Evolutionary conservation across 64 coral and sea anemone species (phyloP).

Genomic region (Montipora cactus): DNA sequence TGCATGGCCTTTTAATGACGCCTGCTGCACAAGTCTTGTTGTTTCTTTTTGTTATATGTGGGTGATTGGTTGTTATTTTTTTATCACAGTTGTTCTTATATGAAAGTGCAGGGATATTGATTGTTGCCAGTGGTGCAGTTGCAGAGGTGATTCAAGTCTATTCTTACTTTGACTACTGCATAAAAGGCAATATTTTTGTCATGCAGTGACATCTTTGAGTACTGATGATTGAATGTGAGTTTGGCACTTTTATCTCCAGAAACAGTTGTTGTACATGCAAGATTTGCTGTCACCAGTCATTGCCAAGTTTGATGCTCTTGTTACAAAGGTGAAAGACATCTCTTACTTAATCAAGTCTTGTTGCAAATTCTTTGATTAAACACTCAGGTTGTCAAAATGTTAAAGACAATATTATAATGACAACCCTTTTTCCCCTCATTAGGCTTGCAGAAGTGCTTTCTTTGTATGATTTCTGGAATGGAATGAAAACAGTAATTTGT

Average conservation of each 20-base stretch:
- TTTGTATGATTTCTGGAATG: too few species aligned
- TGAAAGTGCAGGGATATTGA: conserved; percentile 96
- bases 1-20: too few species aligned
- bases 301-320: conserved; percentile 77
- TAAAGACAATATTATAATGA: too few species aligned
- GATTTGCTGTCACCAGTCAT: conserved; percentile 86
- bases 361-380: too few species aligned
- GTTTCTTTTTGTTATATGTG: not conserved
- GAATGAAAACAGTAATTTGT: not conserved
- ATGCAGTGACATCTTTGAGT: not conserved
- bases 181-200: too few species aligned
- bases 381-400: too few species aligned
- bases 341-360: too few species aligned
- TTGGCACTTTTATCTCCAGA: conserved; percentile 41
- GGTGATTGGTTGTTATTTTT: not conserved
- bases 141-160: conserved; percentile 74
- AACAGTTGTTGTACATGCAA: conserved; percentile 94
- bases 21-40: too few species aligned
- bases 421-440: too few species aligned
- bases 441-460: too few species aligned
- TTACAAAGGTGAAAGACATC: conserved; percentile 72
- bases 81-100: conserved; percentile 86
- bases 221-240: not conserved
- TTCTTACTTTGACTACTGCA: not conserved
- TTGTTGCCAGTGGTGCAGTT: conserved; percentile 87